Conservation (phyloP, 1,140 invertebrate species). For the Listronotus oregonensis region DNA sequence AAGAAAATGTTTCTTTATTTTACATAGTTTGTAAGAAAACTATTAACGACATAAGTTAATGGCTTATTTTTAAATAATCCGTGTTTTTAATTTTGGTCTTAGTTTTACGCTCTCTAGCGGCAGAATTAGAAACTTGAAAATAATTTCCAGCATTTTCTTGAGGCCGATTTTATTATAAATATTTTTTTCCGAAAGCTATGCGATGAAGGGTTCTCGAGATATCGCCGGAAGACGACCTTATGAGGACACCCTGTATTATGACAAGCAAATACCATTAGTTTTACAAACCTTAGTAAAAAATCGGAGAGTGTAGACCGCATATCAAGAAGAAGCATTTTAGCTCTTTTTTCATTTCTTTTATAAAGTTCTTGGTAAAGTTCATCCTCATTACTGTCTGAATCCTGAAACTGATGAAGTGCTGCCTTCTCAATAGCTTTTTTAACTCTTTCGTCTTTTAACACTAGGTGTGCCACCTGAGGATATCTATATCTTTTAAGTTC, state of each 20-base stretch:
- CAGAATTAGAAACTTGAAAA: too few relatives aligned
- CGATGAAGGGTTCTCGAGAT: too few relatives aligned
- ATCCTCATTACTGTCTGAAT: slow-evolving; percentile 56
- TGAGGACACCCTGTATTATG: too few relatives aligned
- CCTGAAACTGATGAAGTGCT: slow-evolving; percentile 60
- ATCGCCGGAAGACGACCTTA: too few relatives aligned
- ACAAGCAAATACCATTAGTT: slow-evolving; percentile 6
- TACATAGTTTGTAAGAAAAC: too few relatives aligned
- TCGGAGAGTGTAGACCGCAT: slow-evolving; percentile 77
- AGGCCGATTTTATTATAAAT: too few relatives aligned
- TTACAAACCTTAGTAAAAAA: slow-evolving; percentile 61
- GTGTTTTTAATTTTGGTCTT: too few relatives aligned
- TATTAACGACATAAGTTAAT: too few relatives aligned
- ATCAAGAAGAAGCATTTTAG: slow-evolving; percentile 68
- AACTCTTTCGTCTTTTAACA: slow-evolving; percentile 72
- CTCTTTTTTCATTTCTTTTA: slow-evolving; percentile 64
- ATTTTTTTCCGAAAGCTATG: slow-evolving; percentile 53
- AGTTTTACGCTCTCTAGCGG: too few relatives aligned
- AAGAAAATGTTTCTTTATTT: too few relatives aligned
- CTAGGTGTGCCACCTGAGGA: slow-evolving; percentile 65
- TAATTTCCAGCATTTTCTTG: too few relatives aligned
- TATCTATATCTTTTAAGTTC: slow-evolving; percentile 66
- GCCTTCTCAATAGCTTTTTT: slow-evolving; percentile 70
- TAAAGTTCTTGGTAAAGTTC: slow-evolving; percentile 60
- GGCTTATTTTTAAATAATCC: too few relatives aligned